These are phyloP conservation scores for Tragelaphus imberbis DNA, from an alignment of 2,113 vertebrate genomes.

Conservation along the genomic window DNA sequence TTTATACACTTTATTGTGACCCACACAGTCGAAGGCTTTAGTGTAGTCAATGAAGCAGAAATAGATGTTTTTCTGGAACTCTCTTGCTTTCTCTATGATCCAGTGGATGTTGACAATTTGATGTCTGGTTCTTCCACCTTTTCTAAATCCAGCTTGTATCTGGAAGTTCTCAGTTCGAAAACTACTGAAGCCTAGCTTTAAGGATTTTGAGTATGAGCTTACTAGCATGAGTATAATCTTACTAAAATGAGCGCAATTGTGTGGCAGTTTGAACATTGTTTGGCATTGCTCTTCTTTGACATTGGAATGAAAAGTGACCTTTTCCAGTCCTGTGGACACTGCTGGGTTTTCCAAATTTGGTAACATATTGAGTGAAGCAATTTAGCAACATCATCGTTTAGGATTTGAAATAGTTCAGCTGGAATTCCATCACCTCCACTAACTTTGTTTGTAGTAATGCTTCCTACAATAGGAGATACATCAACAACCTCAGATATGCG, in stretches of 20 bases:
- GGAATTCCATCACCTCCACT: background rate
- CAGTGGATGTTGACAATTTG: background rate
- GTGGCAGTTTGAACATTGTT: background rate
- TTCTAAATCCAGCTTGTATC: background rate
- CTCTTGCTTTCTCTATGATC: background rate
- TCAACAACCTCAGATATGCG: background rate
- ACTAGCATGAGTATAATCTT: background rate
- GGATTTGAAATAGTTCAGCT: background rate
- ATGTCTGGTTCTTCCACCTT: background rate
- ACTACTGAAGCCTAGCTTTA: background rate
- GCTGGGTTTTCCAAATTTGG: background rate
- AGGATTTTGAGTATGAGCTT: background rate
- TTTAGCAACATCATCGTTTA: background rate
- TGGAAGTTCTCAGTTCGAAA: background rate
- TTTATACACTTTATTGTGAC: background rate
- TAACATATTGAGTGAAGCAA: background rate
- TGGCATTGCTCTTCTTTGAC: background rate
- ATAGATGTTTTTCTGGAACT: background rate
- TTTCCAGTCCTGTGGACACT: background rate
- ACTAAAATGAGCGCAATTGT: background rate
- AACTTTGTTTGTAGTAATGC: background rate
- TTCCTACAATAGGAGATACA: background rate
- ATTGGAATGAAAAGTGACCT: background rate
- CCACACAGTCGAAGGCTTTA: background rate
- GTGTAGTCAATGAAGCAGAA: background rate